Evolutionary conservation across 1,140 invertebrate genomes (phyloP), one percentile per base, ranked within the genome.

Genomic region (Wiebesia pumilae): DNA sequence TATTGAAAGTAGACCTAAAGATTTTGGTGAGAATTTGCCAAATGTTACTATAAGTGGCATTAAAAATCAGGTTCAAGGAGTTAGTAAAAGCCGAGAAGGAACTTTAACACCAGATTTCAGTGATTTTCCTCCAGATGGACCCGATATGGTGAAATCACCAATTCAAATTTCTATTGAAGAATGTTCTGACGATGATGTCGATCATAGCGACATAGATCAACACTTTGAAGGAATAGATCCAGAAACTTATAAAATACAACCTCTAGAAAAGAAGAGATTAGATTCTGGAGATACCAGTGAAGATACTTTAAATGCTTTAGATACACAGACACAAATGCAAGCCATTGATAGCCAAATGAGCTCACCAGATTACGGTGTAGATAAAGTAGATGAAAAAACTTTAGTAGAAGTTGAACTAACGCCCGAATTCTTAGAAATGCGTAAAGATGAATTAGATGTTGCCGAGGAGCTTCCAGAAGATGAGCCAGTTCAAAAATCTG

Each of bases 91-190:
- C 78, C 51, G 83, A 88, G 19, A 88, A 88, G 1, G 83, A 88
- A 65, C 84, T 71, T 65, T 81, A 88, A 73, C 77, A 65, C 78
- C 88, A 0, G 90, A 91, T 40, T 35, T 84, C 16, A 86, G 89
- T 33, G 90, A 92, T 71, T 91, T 91, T 24, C 91, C 93, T 84
- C 89, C 88, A 3, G 89, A 92, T 69, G 89, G 89, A 47, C 88
- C 91, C 38, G 93, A 94, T 33, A 94, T 93, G 91, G 92, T 94
- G 0, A 94, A 93, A 81, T 94, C 93, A 27, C 92, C 93, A 12
- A 94, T 93, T 81, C 94, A 94, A 87, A 94, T 94, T 85, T 94
- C 94, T 0, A 94, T 94, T 38, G 93, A 94, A 89, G 93, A 94
- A 51, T 93, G 94, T 58, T 94, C 93, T 9, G 93, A 94, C 65